Conservation (phyloP, 1,140 invertebrate genomes). For the Lucilia cuprina region DNA sequence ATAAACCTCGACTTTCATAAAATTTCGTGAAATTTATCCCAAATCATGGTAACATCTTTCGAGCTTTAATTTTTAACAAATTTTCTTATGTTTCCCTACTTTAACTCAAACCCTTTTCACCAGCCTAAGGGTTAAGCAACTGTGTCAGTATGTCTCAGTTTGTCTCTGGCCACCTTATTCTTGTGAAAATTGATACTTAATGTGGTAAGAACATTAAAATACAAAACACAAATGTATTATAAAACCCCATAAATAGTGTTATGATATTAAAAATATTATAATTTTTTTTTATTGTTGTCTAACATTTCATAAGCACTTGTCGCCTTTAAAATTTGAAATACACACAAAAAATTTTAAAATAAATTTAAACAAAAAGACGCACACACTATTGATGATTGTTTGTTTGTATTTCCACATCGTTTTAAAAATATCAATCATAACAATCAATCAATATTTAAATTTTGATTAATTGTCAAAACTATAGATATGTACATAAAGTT, state of each 20-base stretch:
- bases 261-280: conserved; percentile 9
- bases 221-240: background rate
- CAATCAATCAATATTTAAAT: background rate
- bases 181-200: background rate
- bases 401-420: background rate
- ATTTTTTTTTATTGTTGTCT: background rate
- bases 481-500: background rate
- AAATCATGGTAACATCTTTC: too few relatives aligned
- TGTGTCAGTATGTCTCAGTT: background rate
- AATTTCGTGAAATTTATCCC: too few relatives aligned
- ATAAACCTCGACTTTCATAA: too few relatives aligned
- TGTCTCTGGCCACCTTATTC: background rate
- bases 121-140: background rate
- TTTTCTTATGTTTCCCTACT: too few relatives aligned
- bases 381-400: background rate
- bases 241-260: background rate
- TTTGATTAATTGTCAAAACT: background rate
- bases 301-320: background rate
- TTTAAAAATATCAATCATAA: background rate
- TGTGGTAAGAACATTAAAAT: background rate
- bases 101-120: too few relatives aligned
- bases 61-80: too few relatives aligned
- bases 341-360: background rate
- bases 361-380: too few relatives aligned
- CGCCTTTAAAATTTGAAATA: background rate